A percentile compares a stretch with the other conserved stretches of the same genome.
Evolutionary conservation across 2,113 vertebrate species (phyloP).

Genomic region (Paraplagusia blochii): DNA sequence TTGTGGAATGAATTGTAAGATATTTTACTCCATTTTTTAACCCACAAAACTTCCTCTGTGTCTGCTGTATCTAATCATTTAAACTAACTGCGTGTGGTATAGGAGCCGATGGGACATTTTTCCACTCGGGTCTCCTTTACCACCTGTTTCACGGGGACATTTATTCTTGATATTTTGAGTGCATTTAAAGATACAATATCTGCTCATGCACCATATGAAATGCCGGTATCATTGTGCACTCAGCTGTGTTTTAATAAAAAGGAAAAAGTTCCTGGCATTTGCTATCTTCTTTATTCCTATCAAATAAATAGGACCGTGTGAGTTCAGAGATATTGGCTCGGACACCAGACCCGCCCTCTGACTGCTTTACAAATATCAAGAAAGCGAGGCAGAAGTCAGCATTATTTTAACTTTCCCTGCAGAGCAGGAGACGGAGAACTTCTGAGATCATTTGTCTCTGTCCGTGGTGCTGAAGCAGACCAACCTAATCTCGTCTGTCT

Average conservation of each 20-base stretch:
- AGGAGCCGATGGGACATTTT: too few relatives aligned
- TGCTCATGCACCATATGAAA: constrained; percentile 6
- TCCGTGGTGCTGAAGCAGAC: constrained; percentile 12
- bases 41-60: too few relatives aligned
- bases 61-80: too few relatives aligned
- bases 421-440: constrained; percentile 5
- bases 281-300: background rate
- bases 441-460: constrained; percentile 14
- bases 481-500: constrained; percentile 29
- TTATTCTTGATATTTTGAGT: background rate
- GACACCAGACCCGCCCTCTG: background rate
- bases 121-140: too few relatives aligned
- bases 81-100: too few relatives aligned
- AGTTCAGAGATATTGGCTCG: constrained; percentile 11
- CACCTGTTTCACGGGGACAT: too few relatives aligned
- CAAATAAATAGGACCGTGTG: background rate
- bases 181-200: constrained; percentile 22
- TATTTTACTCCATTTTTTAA: too few relatives aligned
- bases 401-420: constrained; percentile 20
- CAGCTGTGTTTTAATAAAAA: background rate
- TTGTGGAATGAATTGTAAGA: too few relatives aligned
- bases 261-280: constrained; percentile 6
- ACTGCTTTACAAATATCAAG: constrained; percentile 11
- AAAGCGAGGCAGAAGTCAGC: background rate
- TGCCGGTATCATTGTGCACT: background rate